Conservation (phyloP, 2,888 invertebrate species). For the Lamproptera curius region DNA sequence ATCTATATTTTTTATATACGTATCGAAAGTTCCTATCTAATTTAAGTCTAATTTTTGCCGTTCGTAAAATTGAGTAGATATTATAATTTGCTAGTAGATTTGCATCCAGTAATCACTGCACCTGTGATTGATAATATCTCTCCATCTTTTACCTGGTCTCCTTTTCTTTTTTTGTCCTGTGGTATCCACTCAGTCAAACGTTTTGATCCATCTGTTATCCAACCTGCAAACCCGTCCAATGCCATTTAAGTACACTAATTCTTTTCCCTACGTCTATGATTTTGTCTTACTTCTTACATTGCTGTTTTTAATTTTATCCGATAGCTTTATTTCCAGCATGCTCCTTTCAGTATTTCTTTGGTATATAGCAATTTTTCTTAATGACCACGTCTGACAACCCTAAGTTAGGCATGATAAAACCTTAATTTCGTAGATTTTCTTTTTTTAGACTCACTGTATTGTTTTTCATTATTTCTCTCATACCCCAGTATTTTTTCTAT, state of each 20-base stretch:
- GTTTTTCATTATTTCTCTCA: background rate
- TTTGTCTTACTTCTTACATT: background rate
- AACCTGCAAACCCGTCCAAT: background rate
- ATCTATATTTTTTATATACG: too few species aligned
- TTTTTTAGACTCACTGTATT: background rate
- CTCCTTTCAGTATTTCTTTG: background rate
- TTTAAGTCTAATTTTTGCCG: too few species aligned
- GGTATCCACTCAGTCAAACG: background rate
- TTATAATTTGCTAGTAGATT: too few species aligned
- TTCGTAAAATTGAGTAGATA: too few species aligned
- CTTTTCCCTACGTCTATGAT: too few species aligned
- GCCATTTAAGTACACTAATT: background rate
- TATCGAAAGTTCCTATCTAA: too few species aligned
- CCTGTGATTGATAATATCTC: too few species aligned
- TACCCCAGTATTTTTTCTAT: too few species aligned
- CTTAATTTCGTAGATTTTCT: background rate
- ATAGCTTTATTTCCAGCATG: background rate
- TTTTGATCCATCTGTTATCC: background rate
- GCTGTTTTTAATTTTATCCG: background rate
- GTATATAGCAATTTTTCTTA: background rate
- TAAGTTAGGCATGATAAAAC: background rate
- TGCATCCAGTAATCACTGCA: too few species aligned
- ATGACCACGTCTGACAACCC: background rate
- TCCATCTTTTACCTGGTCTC: too few species aligned
- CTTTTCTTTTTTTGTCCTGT: too few species aligned